Percentiles rank a stretch among this genome's conserved stretches.
Conservation (phyloP, 2,797 vertebrate species). For the Carapus acus region DNA sequence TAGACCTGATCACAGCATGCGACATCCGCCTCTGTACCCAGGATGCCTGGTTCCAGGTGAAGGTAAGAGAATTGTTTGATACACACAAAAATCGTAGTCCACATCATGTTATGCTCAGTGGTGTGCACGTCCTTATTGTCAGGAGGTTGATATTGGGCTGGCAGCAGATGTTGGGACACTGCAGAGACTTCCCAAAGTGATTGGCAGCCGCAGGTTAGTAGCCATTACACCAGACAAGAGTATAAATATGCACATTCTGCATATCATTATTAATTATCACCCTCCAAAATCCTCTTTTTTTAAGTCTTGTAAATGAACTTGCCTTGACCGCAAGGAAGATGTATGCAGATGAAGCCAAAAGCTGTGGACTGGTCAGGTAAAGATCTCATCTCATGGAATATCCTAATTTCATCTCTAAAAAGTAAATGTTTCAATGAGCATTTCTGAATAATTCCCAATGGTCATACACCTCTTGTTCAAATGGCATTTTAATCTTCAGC, state of each 20-base stretch:
- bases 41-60: conserved; percentile 88
- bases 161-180: conserved; percentile 86
- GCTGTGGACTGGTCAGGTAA: conserved; percentile 84
- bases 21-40: conserved; percentile 85
- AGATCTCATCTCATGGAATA: no score
- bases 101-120: no score
- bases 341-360: conserved; percentile 82
- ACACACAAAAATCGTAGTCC: no score
- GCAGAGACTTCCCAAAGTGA: conserved; percentile 83
- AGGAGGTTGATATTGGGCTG: conserved; percentile 87
- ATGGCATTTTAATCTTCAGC: conserved; percentile 50
- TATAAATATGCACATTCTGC: not conserved
- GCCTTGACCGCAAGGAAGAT: conserved; percentile 82
- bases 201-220: conserved; percentile 81
- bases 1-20: conserved; percentile 85
- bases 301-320: conserved; percentile 84
- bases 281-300: not conserved
- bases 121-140: not conserved
- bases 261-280: not conserved
- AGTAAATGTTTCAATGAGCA: no score
- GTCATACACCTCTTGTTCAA: no score
- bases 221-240: not conserved
- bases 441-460: no score
- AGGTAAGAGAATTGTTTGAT: conserved; percentile 60
- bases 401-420: no score